Evolutionary conservation across 1,140 invertebrate genomes (phyloP), one percentile per base, ranked within the genome.

Genomic region (Hylaeus anthracinus): DNA sequence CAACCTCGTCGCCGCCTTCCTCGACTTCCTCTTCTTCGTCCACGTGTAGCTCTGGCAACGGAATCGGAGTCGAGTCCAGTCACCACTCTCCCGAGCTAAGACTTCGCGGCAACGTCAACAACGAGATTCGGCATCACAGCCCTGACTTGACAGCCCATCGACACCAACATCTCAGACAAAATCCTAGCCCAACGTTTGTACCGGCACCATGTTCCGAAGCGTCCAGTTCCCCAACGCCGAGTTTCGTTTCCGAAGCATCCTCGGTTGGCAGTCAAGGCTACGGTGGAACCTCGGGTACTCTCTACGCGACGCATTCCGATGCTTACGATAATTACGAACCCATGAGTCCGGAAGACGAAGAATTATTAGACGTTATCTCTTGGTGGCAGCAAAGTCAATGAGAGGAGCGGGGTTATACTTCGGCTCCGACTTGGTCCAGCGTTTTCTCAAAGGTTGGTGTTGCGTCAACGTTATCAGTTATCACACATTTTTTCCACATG

Each of bases 261-360:
- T 95, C 95, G 10, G 93, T 92, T 67, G 90, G 94, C 5, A 93
- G 94, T 84, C 91, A 94, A 78, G 90, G 90, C n/a, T 94, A 93
- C 85, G 91, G 51, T 6, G 51, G 91, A 0, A 88, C 92, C 56
- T 88, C 94, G 84, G 91, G 92, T 51, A 94, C 92, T 88, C 93
- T 90, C 86, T 95, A 93, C 90, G 90, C 86, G 82, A 90, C 92
- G 82, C 93, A 94, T 88, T 94, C 95, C n/a, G 95, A 96, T 72
- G 93, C 94, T 78, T 96, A 96, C 89, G 96, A 97, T 86, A 96
- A 95, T 89, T 97, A 97, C 90, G 96, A 97, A 81, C 95, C 96
- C 0, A 96, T 97, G 93, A 97, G 96, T 89, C 96, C 96, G 26
- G 97, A 98, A 90, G 98, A 98, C 92, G 97, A 98, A 91, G 97